Conservation (phyloP, 1,140 invertebrate genomes). For the Drosophila nasuta region DNA sequence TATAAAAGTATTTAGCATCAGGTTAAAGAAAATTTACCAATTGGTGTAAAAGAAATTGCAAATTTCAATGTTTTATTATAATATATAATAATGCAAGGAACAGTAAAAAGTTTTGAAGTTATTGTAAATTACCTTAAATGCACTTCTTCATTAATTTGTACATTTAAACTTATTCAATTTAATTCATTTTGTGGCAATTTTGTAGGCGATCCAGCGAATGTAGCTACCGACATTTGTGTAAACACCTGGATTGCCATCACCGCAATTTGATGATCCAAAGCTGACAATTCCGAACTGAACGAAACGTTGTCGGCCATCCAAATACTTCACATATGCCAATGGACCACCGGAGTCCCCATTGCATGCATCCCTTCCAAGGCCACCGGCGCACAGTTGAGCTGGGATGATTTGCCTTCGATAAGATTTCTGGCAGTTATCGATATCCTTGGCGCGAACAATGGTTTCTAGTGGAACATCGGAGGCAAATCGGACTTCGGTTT, state of each 20-base stretch:
- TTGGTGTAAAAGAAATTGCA: too few species aligned
- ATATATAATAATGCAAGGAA: too few species aligned
- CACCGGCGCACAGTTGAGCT: conserved; percentile 24
- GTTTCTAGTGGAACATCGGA: conserved; percentile 13
- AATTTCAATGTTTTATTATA: too few species aligned
- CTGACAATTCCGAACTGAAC: conserved; percentile 36
- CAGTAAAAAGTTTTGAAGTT: too few species aligned
- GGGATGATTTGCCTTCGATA: background rate
- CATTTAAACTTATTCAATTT: background rate
- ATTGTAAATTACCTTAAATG: background rate
- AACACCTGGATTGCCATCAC: conserved; percentile 1
- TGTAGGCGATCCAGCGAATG: conserved; percentile 30
- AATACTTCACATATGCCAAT: background rate
- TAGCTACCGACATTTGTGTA: conserved; percentile 34
- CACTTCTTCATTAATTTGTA: background rate
- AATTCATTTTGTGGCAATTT: conserved; percentile 9
- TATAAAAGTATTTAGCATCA: too few species aligned
- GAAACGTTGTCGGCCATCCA: background rate
- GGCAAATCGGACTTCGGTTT: background rate
- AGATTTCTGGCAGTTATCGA: background rate
- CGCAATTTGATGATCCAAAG: background rate
- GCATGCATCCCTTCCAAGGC: background rate
- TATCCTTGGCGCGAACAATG: fast-evolving
- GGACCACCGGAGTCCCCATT: conserved; percentile 35
- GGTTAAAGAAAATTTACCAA: too few species aligned